Percentiles rank a stretch among this genome's conserved stretches.
Conservation (phyloP, 2,797 vertebrate genomes). For the Allenopithecus nigroviridis region DNA sequence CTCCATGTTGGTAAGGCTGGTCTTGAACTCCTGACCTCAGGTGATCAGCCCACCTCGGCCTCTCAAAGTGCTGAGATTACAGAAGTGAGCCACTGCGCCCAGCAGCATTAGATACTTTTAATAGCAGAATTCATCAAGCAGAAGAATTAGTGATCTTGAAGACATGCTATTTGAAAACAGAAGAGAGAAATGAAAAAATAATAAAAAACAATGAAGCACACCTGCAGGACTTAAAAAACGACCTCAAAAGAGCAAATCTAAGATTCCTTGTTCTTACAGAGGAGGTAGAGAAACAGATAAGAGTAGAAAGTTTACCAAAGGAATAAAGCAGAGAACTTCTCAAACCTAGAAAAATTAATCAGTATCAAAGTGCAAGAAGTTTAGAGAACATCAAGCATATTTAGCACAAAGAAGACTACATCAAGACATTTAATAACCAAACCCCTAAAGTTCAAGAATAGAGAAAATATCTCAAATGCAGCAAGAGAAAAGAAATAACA, state of each 20-base stretch:
- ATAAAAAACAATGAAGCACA: neutral
- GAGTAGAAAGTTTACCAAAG: neutral
- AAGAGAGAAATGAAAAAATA: neutral
- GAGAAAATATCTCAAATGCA: no score
- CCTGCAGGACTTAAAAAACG: neutral
- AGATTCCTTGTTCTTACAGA: neutral
- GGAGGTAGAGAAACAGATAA: neutral
- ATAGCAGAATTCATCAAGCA: neutral
- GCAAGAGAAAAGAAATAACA: no score
- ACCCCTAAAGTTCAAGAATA: no score
- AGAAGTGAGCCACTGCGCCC: rapidly evolving
- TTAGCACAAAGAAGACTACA: no score
- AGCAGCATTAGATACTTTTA: neutral
- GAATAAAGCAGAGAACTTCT: neutral
- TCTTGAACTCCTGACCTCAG: neutral
- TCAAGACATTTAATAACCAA: no score
- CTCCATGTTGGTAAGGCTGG: neutral
- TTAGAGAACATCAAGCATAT: no score
- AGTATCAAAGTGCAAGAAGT: no score
- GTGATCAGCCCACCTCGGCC: neutral
- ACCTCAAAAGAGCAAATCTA: neutral
- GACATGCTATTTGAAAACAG: neutral
- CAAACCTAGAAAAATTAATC: neutral
- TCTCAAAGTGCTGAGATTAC: neutral
- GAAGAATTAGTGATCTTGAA: neutral